A percentile compares a stretch with the other conserved stretches of the same genome.
Conservation (phyloP, 2,888 invertebrate genomes). For the Andrena chrysosceles region DNA sequence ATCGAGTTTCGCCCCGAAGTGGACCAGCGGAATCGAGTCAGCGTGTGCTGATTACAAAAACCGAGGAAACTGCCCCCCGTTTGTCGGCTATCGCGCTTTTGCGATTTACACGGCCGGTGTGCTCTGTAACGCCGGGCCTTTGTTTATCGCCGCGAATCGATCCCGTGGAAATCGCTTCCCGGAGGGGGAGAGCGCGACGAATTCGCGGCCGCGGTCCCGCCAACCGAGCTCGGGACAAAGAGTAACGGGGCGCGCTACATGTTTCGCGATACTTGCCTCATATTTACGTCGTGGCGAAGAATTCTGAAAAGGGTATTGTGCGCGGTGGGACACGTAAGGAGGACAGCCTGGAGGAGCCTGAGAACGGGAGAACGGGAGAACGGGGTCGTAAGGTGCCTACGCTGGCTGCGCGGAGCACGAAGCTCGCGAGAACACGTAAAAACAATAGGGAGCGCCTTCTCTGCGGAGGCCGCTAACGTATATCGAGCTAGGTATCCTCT, state of each 20-base stretch:
- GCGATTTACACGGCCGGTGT: slow-evolving; percentile 12
- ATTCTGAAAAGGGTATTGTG: slow-evolving; percentile 5
- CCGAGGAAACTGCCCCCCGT: slow-evolving; percentile 15
- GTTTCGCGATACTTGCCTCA: not conserved
- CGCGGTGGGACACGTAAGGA: slow-evolving; percentile 28
- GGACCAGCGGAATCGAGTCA: slow-evolving; percentile 47
- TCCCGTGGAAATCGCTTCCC: not conserved
- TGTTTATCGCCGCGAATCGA: slow-evolving; percentile 1
- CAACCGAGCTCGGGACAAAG: not conserved
- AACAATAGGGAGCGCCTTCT: slow-evolving; percentile 49
- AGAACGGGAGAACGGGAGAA: slow-evolving; percentile 38
- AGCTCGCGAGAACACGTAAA: slow-evolving; percentile 39
- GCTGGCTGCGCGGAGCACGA: slow-evolving; percentile 5
- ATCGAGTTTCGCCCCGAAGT: slow-evolving; percentile 54
- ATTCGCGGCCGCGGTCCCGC: not conserved
- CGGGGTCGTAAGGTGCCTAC: slow-evolving; percentile 49
- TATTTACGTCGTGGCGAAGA: slow-evolving; percentile 10
- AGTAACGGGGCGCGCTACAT: not conserved
- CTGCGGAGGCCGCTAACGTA: not conserved
- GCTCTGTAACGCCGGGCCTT: not conserved
- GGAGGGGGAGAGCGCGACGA: not conserved
- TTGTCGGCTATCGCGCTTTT: not conserved
- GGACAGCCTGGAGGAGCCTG: slow-evolving; percentile 17
- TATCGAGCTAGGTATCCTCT: not conserved
- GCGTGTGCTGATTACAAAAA: slow-evolving; percentile 29